Percentiles rank a stretch among this genome's conserved stretches.
Conservation (phyloP, 2,113 vertebrate species). For the Benitochromis conjunctus region DNA sequence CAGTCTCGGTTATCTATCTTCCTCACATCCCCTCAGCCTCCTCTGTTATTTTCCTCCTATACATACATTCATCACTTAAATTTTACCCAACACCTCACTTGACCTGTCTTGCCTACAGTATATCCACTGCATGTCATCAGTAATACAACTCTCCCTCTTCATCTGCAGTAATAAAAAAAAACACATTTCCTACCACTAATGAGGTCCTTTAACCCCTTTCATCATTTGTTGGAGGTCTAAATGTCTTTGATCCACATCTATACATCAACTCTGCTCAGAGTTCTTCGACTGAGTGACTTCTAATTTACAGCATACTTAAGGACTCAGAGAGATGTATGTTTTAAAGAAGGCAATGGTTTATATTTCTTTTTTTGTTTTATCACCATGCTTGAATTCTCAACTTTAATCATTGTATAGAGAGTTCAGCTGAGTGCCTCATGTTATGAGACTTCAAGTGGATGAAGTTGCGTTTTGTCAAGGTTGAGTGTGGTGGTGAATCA, state of each 20-base stretch:
- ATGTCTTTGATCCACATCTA: background rate
- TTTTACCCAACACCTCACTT: background rate
- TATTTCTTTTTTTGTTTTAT: background rate
- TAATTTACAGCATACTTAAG: background rate
- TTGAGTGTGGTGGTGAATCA: background rate
- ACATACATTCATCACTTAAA: background rate
- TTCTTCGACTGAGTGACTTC: background rate
- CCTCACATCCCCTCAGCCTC: background rate
- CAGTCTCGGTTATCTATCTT: background rate
- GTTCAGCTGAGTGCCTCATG: background rate
- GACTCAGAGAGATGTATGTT: background rate
- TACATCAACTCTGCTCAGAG: background rate
- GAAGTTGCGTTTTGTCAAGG: background rate
- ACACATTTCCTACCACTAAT: background rate
- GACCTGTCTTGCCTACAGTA: background rate
- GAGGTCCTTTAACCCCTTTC: background rate
- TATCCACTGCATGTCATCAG: background rate
- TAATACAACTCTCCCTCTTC: background rate
- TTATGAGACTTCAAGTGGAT: background rate
- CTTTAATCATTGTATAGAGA: background rate
- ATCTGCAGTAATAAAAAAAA: background rate
- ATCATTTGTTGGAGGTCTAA: background rate
- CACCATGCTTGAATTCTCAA: background rate
- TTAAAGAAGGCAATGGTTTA: background rate
- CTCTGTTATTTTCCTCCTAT: background rate